Conservation (phyloP, 2,797 vertebrate species). For the Pangasius krempfi region DNA sequence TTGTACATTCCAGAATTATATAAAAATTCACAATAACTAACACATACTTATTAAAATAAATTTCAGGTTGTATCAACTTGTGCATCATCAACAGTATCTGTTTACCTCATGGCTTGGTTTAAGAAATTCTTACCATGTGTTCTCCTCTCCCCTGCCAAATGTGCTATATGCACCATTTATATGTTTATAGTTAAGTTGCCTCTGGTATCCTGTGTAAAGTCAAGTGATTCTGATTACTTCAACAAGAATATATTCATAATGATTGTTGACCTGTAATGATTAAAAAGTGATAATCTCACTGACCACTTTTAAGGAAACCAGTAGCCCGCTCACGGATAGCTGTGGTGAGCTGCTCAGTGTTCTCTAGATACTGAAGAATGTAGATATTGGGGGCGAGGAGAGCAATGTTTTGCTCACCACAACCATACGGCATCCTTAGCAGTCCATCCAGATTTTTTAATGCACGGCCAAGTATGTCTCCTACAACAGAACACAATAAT, state of each 20-base stretch:
- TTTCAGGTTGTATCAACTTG: not conserved
- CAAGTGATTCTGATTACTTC: not conserved
- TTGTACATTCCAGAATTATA: not conserved
- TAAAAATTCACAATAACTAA: not conserved
- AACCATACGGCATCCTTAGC: slow-evolving; percentile 79
- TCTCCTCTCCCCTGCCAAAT: slow-evolving; percentile 73
- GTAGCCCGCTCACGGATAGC: slow-evolving; percentile 67
- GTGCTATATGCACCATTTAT: slow-evolving; percentile 71
- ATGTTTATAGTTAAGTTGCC: slow-evolving; percentile 78
- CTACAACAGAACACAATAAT: slow-evolving; percentile 61
- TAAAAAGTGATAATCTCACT: slow-evolving; percentile 50
- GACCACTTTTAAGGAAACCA: slow-evolving; percentile 74
- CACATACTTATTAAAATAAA: not conserved
- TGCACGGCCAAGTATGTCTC: slow-evolving; percentile 79
- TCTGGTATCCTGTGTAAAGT: slow-evolving; percentile 77
- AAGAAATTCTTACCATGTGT: slow-evolving; percentile 77
- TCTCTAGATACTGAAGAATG: slow-evolving; percentile 78
- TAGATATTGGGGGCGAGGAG: slow-evolving; percentile 80
- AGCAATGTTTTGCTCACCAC: slow-evolving; percentile 84
- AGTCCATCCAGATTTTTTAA: slow-evolving; percentile 77
- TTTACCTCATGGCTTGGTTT: too few relatives aligned
- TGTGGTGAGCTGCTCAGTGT: slow-evolving; percentile 74
- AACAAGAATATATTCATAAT: not conserved
- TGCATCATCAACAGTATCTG: too few relatives aligned
- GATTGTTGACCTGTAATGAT: not conserved